Conservation (phyloP, 1,140 invertebrate species). For the Planococcus citri region DNA sequence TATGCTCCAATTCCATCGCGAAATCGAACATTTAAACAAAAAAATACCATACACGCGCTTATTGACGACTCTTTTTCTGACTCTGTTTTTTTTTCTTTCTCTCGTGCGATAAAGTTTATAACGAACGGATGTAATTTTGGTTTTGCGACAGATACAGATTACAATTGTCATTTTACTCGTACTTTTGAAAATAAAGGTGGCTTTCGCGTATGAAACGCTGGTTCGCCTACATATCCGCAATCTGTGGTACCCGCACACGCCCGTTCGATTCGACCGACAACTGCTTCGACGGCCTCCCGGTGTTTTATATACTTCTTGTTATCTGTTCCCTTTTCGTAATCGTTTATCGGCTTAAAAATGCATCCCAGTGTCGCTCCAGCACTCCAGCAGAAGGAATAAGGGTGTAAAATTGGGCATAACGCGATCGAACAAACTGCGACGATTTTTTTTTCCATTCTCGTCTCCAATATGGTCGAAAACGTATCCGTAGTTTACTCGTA, state of each 20-base stretch:
- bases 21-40: background rate
- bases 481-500: no score
- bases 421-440: background rate
- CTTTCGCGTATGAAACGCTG: no score
- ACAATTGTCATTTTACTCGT: slow-evolving; percentile 9
- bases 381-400: background rate
- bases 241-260: background rate
- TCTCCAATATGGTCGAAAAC: no score
- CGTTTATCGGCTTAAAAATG: no score
- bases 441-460: background rate
- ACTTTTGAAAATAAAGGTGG: background rate
- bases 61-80: background rate
- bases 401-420: background rate
- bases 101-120: background rate
- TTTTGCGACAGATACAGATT: slow-evolving; percentile 13
- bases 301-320: background rate
- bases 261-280: background rate
- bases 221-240: no score
- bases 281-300: background rate
- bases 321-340: no score
- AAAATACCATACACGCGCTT: background rate
- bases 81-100: no score
- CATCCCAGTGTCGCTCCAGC: background rate
- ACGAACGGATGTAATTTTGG: background rate
- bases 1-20: background rate